Base-by-base conservation (phyloP, 2,113 vertebrate species). In the Nothocercus nigrocapillus region DNA sequence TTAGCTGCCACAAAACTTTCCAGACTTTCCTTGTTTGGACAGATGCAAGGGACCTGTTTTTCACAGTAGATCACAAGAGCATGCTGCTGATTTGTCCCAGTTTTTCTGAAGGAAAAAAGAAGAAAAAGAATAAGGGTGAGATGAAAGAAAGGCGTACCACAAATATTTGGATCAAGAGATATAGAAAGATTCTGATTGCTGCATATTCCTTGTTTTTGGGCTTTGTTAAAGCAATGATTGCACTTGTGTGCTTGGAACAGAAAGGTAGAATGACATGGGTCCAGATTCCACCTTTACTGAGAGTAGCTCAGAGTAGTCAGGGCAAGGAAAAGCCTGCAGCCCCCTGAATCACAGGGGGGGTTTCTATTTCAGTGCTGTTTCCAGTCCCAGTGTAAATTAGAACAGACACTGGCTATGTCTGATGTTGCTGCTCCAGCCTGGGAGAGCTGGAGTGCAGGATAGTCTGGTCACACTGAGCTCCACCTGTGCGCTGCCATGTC, bases 401-500 rank as follows among this genome's bases (percentile, higher is more conserved):
- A 68, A 32, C 19, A 45, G 66, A 42, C 42, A 45, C 42, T n/a
- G 20, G 42, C 40, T 32, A 21, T 44, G 42, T 19, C 19, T 22
- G 28, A 44, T 30, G 30, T 25, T 40, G 8, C 28, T 45, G 9
- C 30, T 22, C 42, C 66, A 22, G 20, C 42, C 24, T 30, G 42
- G 66, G 63, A 40, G 38, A 28, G 27, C 40, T 40, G 63, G 30
- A 63, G 30, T 45, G 17, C 13, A 62, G 87, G 21, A 38, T 62
- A n/a, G n/a, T n/a, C n/a, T 7, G 21, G 34, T 13, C n/a, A 63
- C 30, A 15, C 40, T 42, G 25, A 32, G 25, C 25, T 67, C 44
- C 15, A 30, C 18, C 17, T 36, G n/a, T 0, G 3, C 53, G 51
- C 20, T 72, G 44, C 28, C 22, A 30, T 1, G 0, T 38, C 40